Conservation (phyloP, 2,888 invertebrate genomes). For the Crepidodera aurea region DNA sequence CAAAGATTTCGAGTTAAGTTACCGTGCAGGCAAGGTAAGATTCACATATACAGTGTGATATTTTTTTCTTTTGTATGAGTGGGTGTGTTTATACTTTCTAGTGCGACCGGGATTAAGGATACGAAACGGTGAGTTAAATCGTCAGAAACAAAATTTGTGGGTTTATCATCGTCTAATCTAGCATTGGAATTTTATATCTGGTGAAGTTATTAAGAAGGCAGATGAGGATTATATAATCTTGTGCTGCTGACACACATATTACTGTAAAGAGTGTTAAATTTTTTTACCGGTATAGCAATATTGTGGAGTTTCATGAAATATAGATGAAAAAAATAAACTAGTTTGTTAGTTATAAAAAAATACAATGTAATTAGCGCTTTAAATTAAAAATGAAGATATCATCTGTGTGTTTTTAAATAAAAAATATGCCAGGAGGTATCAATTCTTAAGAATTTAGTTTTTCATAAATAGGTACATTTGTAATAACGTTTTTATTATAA, state of each 20-base stretch:
- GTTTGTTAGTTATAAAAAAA: too few species aligned
- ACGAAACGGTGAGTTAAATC: slow-evolving; percentile 39
- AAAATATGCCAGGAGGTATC: too few species aligned
- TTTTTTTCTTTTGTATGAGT: slow-evolving; percentile 40
- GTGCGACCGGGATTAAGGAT: slow-evolving; percentile 38
- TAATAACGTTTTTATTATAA: too few species aligned
- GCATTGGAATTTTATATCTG: slow-evolving; percentile 5
- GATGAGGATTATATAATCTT: neutral
- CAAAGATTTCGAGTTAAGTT: slow-evolving; percentile 47
- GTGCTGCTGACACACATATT: slow-evolving; percentile 1
- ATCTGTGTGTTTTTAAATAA: too few species aligned
- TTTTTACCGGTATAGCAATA: too few species aligned
- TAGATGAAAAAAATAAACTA: too few species aligned
- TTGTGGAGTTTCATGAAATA: too few species aligned
- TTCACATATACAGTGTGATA: slow-evolving; percentile 38
- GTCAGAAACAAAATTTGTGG: slow-evolving; percentile 10
- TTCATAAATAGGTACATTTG: too few species aligned
- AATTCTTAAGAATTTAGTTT: too few species aligned
- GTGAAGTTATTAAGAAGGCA: neutral
- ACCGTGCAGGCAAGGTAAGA: slow-evolving; percentile 46
- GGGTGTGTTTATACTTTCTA: slow-evolving; percentile 47
- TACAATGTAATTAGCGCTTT: too few species aligned
- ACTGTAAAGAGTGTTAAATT: neutral
- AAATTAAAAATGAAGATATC: too few species aligned
- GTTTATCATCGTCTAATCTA: slow-evolving; percentile 22